A percentile compares a stretch with the other conserved stretches of the same genome.
phyloP scores from a whole-genome alignment of 2,113 vertebrate species.

The Neogale vison region DNA sequence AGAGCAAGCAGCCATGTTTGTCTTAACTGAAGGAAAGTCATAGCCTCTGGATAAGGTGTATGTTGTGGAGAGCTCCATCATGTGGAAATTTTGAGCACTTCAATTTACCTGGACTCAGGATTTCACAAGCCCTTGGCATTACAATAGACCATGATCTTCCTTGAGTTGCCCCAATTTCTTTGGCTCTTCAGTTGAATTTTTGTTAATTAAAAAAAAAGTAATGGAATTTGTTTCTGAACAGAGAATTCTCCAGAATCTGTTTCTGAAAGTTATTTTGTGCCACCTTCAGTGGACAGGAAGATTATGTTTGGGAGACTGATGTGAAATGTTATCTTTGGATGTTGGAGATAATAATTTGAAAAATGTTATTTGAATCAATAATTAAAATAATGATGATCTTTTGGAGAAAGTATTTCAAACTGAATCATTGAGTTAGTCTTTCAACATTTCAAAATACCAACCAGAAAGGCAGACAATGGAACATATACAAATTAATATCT shows the following conservation, averaged over 20 bases:
- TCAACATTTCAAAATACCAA: conserved; percentile 69
- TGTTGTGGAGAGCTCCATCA: background rate
- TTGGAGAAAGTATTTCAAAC: conserved; percentile 64
- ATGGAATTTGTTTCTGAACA: background rate
- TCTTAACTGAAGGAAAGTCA: background rate
- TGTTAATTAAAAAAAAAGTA: background rate
- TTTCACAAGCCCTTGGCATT: background rate
- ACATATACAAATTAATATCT: conserved; percentile 84
- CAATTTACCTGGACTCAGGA: no score
- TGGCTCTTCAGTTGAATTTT: conserved; percentile 12
- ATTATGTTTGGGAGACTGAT: conserved; percentile 57
- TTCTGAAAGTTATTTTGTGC: background rate
- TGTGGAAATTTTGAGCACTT: conserved; percentile 17
- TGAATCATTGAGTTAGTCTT: conserved; percentile 75
- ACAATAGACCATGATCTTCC: background rate
- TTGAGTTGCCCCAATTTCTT: conserved; percentile 35
- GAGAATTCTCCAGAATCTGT: background rate
- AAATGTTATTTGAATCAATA: conserved; percentile 57
- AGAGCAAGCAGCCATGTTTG: background rate
- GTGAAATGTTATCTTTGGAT: background rate
- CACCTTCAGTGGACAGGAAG: conserved; percentile 10
- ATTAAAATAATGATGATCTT: conserved; percentile 69
- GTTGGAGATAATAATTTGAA: conserved; percentile 50
- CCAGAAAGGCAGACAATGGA: conserved; percentile 57
- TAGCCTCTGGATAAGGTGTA: background rate